Evolutionary conservation across 2,113 vertebrate species (phyloP).

Genomic region (Hystrix cristata): DNA sequence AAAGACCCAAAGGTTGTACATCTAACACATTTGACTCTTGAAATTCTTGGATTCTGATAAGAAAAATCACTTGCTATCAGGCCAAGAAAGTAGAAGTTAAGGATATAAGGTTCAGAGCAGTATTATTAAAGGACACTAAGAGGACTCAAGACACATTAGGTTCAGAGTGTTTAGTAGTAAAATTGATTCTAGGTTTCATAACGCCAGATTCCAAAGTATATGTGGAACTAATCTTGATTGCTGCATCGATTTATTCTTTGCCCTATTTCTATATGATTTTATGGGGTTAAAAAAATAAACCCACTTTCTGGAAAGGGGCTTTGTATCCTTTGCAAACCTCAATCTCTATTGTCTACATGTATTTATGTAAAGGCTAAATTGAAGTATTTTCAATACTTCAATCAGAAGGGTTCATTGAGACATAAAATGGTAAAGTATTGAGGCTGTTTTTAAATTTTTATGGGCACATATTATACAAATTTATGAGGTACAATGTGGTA

Average conservation of each 20-base stretch:
- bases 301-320: not conserved
- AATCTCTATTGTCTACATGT: not conserved
- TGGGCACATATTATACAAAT: not conserved
- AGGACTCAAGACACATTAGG: not conserved
- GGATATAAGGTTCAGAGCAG: not conserved
- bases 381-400: not conserved
- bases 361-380: conserved; percentile 6
- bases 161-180: conserved; percentile 27
- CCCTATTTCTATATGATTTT: conserved; percentile 18
- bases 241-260: not conserved
- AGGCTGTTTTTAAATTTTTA: not conserved
- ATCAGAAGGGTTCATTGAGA: conserved; percentile 7
- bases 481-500: not conserved
- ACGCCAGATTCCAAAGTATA: not conserved
- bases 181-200: not conserved
- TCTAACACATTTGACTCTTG: conserved; percentile 35
- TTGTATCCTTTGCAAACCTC: not conserved
- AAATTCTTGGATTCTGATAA: conserved; percentile 44
- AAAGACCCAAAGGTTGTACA: conserved; percentile 12
- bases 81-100: conserved; percentile 44
- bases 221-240: not conserved
- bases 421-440: not conserved
- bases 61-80: conserved; percentile 27
- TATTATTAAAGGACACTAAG: not conserved
- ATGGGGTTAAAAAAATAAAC: not conserved